These are phyloP conservation scores for Habrosyne pyritoides DNA, from an alignment of 2,888 invertebrate species.

Conservation along the genomic window DNA sequence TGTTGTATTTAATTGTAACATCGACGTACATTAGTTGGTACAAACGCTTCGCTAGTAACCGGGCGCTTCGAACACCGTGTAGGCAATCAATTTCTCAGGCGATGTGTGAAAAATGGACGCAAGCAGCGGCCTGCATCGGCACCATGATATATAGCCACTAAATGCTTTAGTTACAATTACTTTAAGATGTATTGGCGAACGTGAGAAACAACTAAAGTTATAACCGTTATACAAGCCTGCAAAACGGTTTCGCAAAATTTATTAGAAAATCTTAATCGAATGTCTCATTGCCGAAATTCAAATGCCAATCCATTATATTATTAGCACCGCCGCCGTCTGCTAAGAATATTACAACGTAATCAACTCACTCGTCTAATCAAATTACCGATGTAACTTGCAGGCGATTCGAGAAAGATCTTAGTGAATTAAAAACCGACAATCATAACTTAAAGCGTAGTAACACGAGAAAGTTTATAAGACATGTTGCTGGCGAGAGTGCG, in stretches of 20 bases:
- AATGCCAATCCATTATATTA: slow-evolving; percentile 4
- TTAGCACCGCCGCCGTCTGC: slow-evolving; percentile 5
- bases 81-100: slow-evolving; percentile 59
- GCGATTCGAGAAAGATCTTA: background rate
- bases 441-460: slow-evolving; percentile 15
- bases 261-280: background rate
- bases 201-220: slow-evolving; percentile 36
- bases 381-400: background rate
- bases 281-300: background rate
- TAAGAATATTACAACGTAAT: background rate
- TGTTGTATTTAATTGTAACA: slow-evolving; percentile 12
- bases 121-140: slow-evolving; percentile 43
- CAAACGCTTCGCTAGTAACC: slow-evolving; percentile 13
- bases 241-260: background rate
- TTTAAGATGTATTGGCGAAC: slow-evolving; percentile 52
- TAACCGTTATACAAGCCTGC: background rate
- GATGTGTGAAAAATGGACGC: slow-evolving; percentile 65
- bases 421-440: slow-evolving; percentile 3
- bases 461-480: slow-evolving; percentile 29
- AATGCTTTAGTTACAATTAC: slow-evolving; percentile 61
- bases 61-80: slow-evolving; percentile 35
- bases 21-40: background rate
- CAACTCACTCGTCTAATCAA: slow-evolving; percentile 3
- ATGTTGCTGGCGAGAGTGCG: slow-evolving; percentile 54
- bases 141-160: slow-evolving; percentile 58